These are phyloP conservation scores for Pholis gunnellus DNA, from an alignment of 2,113 vertebrate species.

Conservation along the genomic window DNA sequence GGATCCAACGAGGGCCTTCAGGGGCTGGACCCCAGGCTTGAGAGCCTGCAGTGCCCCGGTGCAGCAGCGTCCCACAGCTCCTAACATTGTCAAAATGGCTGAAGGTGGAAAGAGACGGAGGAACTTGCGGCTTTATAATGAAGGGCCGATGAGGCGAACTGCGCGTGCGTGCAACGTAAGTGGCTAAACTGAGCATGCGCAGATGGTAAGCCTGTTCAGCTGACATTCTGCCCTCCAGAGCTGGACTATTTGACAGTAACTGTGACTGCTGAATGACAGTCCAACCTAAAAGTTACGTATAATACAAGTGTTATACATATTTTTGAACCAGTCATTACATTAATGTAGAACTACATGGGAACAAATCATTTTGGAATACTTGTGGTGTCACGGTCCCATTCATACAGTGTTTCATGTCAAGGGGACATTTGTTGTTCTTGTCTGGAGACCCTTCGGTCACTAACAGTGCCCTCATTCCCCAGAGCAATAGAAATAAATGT, in stretches of 20 bases:
- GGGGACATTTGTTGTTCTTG: not conserved
- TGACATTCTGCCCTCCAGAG: slow-evolving; percentile 68
- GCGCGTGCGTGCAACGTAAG: slow-evolving; percentile 71
- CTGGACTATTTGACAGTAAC: not conserved
- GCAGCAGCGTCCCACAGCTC: slow-evolving; percentile 89
- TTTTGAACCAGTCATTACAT: not conserved
- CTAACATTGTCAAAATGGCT: slow-evolving; percentile 91
- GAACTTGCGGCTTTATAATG: slow-evolving; percentile 73
- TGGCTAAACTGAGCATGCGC: slow-evolving; percentile 66
- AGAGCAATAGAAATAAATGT: not conserved
- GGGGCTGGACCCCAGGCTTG: slow-evolving; percentile 82
- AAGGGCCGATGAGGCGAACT: slow-evolving; percentile 1
- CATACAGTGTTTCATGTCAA: slow-evolving; percentile 2
- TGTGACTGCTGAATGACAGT: slow-evolving; percentile 14
- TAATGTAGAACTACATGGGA: fast-evolving
- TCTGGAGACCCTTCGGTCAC: not conserved
- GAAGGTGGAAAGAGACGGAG: slow-evolving; percentile 86
- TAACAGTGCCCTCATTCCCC: not conserved
- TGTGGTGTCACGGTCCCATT: not conserved
- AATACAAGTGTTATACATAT: too few relatives aligned
- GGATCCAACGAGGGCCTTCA: slow-evolving; percentile 80
- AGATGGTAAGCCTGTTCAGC: not conserved
- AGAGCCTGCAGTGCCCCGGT: slow-evolving; percentile 87
- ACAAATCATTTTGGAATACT: fast-evolving
- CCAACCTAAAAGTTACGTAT: not conserved